Base-by-base conservation (phyloP, 2,888 invertebrate species). In the Eupithecia vulgata region DNA sequence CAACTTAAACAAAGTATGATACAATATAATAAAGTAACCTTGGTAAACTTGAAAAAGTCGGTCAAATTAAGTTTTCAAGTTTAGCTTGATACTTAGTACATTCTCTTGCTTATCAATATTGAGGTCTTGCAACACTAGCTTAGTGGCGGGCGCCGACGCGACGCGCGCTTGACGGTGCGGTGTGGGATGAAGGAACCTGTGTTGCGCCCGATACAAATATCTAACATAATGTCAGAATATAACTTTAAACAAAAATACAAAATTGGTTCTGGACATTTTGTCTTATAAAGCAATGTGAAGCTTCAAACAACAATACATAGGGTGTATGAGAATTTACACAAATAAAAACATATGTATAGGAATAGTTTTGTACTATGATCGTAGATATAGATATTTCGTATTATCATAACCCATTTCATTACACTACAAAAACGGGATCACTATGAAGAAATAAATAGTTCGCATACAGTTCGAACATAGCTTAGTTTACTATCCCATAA, bases 401-500 rank as follows among this genome's bases (percentile, higher is more conserved):
- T 25, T 21, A 21, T 65, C 40, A 40, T 65, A 25, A 42, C 40
- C 10, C 37, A 40, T 52, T 72, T 72, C 59, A 68, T 42, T 12
- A 68, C 68, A 34, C 52, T 57, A 65, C 64, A 57, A 45, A 68
- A 68, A 59, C 42, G 17, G 34, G 59, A 69, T 59, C 65, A 65
- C 70, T 15, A 59, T 65, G 61, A 74, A 69, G 64, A 67, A 70
- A 42, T 64, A 64, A 72, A 68, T 64, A 34, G 75, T 42, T 68
- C 48, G 67, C 62, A 72, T 65, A n/a, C 17, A 5, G 48, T 48
- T 52, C 21, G 48, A 48, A 48, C n/a, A 68, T 17, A 45, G 74
- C 67, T 70, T 70, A 67, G 70, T 75, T 72, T 75, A 70, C 67
- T 72, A 70, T 70, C 75, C 70, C 62, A 34, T 62, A 67, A 72